These are phyloP conservation scores for Neodiprion pinetum DNA, from an alignment of 1,140 invertebrate species.

Conservation along the genomic window DNA sequence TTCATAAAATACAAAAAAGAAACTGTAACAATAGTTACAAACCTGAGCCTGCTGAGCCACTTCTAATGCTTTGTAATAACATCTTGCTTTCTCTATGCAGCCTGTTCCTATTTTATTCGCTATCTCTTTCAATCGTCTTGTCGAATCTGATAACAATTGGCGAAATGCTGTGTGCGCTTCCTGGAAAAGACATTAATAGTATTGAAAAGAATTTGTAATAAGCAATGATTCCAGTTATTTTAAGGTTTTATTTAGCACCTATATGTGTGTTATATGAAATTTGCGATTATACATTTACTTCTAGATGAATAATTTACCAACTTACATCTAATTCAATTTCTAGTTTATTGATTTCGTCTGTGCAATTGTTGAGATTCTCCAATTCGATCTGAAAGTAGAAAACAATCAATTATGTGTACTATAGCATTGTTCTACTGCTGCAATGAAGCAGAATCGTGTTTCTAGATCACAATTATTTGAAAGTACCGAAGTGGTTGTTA, in stretches of 20 bases:
- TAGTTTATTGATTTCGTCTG: conserved; percentile 94
- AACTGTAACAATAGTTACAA: conserved; percentile 21
- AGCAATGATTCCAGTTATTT: not conserved
- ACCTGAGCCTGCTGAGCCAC: conserved; percentile 64
- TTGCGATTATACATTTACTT: no score
- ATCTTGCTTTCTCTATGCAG: conserved; percentile 83
- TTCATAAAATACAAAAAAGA: not conserved
- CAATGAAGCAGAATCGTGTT: no score
- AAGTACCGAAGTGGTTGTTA: no score
- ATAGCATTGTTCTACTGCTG: no score
- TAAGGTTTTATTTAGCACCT: conserved; percentile 19
- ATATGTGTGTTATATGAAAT: no score
- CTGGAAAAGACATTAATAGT: conserved; percentile 59
- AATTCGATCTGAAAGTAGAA: conserved; percentile 81
- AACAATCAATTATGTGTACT: conserved; percentile 27
- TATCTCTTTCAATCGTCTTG: conserved; percentile 76
- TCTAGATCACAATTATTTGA: no score
- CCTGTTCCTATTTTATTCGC: conserved; percentile 74
- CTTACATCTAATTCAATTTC: conserved; percentile 94
- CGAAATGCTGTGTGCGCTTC: conserved; percentile 84
- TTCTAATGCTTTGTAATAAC: conserved; percentile 85
- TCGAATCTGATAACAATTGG: conserved; percentile 78
- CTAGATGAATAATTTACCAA: conserved; percentile 36
- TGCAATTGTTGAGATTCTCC: conserved; percentile 92
- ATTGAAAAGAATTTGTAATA: not conserved